Base-by-base conservation (phyloP, 1,140 invertebrate species). In the Harlomillsia oculata region DNA sequence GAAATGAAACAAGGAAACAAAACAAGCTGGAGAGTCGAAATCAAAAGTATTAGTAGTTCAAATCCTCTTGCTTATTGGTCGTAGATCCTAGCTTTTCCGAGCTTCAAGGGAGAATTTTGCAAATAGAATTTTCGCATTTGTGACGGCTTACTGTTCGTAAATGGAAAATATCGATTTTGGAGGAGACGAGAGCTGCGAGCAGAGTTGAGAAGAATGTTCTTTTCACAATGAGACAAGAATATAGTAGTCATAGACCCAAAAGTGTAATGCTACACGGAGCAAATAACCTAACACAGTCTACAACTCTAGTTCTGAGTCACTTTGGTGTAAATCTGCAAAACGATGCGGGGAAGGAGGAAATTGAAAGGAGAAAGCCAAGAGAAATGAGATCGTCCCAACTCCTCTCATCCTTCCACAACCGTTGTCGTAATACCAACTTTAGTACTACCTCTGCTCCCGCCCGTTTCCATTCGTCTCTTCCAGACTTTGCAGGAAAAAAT, bases 261-360 rank as follows among this genome's bases (percentile, higher is more conserved):
- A 34, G 14, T 14, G 21, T 23, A 37, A 39, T 37, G 48, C 28
- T 37, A 39, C 30, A 39, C 23, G 48, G 34, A 50, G 34, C 28
- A 50, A 37, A 50, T 50, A 50, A 50, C 32, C n/a, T 32, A 34
- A 30, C 36, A 50, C 23, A 39, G 29, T 37, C 25, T 29, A 8
- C 39, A 32, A 51, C 34, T 46, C 34, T 28, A 51, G 32, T 51
- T n/a, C 34, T 20, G 20, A 37, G 49, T 51, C 34, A 28, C 37
- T 25, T 56, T 28, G 46, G 59, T 61, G 59, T 61, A 61, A 61
- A 61, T 61, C 59, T 61, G 59, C 49, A 61, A 61, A 61, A 57
- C 59, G 59, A 61, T 61, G 59, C 59, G 59, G 53, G 59, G 53
- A 60, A 60, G 53, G 59, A 56, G 46, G 51, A 57, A 57, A 61